A percentile compares a stretch with the other conserved stretches of the same genome.
phyloP scores from a whole-genome alignment of 2,888 invertebrate genomes.

The Euplexia lucipara region DNA sequence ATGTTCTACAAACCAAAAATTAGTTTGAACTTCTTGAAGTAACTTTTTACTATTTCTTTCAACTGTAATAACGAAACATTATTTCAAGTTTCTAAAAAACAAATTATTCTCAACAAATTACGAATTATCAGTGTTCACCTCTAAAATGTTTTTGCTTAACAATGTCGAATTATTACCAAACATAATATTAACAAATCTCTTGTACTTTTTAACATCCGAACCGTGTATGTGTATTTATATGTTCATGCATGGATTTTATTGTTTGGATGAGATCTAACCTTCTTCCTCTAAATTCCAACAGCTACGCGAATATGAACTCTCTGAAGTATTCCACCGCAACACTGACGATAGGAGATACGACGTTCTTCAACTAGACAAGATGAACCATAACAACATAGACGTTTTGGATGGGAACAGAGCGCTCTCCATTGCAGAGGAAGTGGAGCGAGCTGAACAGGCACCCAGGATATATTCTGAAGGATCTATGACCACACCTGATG shows the following conservation, averaged over 20 bases:
- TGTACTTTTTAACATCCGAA: too few relatives aligned
- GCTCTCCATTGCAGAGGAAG: conserved; percentile 95
- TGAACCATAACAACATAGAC: conserved; percentile 90
- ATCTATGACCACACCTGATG: conserved; percentile 85
- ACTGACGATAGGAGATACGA: conserved; percentile 95
- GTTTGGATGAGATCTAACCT: too few relatives aligned
- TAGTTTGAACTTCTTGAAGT: background rate
- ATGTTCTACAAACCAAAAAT: background rate
- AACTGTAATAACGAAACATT: background rate
- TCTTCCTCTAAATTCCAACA: conserved; percentile 79
- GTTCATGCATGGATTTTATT: too few relatives aligned
- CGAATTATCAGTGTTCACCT: background rate
- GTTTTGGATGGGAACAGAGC: conserved; percentile 93
- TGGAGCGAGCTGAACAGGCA: conserved; percentile 93
- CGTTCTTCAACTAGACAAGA: conserved; percentile 92
- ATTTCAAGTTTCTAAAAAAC: background rate
- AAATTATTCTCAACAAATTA: background rate
- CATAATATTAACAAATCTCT: conserved; percentile 1
- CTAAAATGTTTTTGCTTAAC: background rate
- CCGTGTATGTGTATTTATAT: too few relatives aligned
- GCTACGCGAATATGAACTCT: conserved; percentile 97
- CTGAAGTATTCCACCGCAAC: conserved; percentile 96
- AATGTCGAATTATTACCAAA: background rate
- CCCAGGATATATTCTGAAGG: conserved; percentile 89
- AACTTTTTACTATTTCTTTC: background rate